phyloP scores from a whole-genome alignment of 2,797 vertebrate species.

The Sparidentex hasta region DNA sequence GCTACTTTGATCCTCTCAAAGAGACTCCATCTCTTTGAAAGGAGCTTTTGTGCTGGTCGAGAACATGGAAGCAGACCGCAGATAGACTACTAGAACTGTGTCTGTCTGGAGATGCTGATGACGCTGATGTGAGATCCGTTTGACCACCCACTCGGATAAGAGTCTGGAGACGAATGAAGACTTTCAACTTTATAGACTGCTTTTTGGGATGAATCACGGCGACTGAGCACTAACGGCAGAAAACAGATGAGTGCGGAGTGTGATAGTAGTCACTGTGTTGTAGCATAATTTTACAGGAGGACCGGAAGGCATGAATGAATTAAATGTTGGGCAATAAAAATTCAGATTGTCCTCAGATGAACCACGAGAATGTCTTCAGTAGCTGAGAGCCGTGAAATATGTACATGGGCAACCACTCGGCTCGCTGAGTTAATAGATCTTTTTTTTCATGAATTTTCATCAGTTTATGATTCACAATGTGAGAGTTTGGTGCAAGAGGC shows the following conservation, averaged over 20 bases:
- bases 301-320: neutral
- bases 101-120: constrained; percentile 35
- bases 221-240: neutral
- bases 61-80: constrained; percentile 23
- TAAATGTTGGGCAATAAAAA: neutral
- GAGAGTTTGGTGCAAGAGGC: neutral
- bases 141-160: constrained; percentile 45
- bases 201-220: constrained; percentile 22
- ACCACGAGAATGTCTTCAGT: neutral
- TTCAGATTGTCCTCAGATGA: neutral
- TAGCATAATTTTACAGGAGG: constrained; percentile 1
- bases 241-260: neutral
- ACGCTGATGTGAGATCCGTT: neutral
- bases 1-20: constrained; percentile 45
- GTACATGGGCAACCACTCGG: neutral
- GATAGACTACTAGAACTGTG: constrained; percentile 14
- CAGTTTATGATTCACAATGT: neutral
- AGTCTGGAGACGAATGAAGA: constrained; percentile 30
- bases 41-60: constrained; percentile 27
- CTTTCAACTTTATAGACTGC: constrained; percentile 31
- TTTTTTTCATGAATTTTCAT: neutral
- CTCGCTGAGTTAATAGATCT: neutral
- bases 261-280: neutral
- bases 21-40: constrained; percentile 26
- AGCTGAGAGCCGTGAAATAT: neutral